Evolutionary conservation across 37 sponge, comb jelly and placozoan species (phyloP).

Genomic region (Halichondria panicea): DNA sequence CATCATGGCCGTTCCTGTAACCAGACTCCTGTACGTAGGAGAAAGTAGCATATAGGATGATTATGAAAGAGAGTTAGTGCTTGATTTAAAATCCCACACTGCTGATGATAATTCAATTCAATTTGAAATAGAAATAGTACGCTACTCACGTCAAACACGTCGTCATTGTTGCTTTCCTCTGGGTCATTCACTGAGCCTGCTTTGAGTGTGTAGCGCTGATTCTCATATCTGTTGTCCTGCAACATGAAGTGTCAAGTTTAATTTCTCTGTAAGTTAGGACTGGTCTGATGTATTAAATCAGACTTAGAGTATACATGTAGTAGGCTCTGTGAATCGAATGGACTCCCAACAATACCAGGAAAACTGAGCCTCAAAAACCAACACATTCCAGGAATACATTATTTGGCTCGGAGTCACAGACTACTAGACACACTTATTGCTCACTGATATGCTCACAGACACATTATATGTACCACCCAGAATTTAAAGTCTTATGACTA

Average conservation of each 20-base stretch:
- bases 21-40: not conserved
- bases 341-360: too few species aligned
- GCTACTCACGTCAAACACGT: slow-evolving; percentile 11
- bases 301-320: not conserved
- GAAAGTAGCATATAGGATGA: not conserved
- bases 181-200: slow-evolving; percentile 5
- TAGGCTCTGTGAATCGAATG: not conserved
- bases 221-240: slow-evolving; percentile 40
- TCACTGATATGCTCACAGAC: too few species aligned
- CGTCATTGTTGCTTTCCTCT: not conserved
- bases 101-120: not conserved
- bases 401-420: too few species aligned
- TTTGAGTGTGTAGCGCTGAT: slow-evolving; percentile 31
- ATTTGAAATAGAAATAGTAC: not conserved
- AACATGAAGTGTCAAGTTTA: not conserved
- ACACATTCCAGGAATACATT: too few species aligned
- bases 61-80: not conserved
- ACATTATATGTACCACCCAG: too few species aligned
- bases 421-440: too few species aligned
- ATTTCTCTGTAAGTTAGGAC: not conserved
- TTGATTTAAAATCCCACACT: too few species aligned
- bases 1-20: not conserved
- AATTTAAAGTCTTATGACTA: too few species aligned
- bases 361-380: too few species aligned
- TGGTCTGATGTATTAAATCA: not conserved